These are phyloP conservation scores for Tachysurus vachellii DNA, from an alignment of 2,113 vertebrate genomes.

Conservation along the genomic window DNA sequence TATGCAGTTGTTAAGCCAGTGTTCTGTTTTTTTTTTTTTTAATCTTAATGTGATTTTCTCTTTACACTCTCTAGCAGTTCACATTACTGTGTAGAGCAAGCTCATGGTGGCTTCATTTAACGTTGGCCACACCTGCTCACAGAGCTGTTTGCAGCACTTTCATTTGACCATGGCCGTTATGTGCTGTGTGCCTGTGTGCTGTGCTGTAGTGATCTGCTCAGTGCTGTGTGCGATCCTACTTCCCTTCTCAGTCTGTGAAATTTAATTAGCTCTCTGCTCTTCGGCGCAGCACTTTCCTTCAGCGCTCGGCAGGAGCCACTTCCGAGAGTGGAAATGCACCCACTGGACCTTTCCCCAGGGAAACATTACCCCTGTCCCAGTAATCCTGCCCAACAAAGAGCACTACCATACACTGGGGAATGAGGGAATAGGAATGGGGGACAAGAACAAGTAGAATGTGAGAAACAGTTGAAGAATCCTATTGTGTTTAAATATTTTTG, in stretches of 20 bases:
- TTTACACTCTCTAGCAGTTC: slow-evolving; percentile 15
- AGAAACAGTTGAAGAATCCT: slow-evolving; percentile 43
- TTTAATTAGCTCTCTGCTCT: slow-evolving; percentile 80
- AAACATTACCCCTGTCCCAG: slow-evolving; percentile 80
- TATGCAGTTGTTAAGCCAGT: not conserved
- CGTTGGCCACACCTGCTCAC: slow-evolving; percentile 2
- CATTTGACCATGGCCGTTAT: slow-evolving; percentile 17
- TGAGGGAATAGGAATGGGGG: slow-evolving; percentile 43
- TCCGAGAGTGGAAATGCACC: slow-evolving; percentile 78
- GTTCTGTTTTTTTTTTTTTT: slow-evolving; percentile 10
- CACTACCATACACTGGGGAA: slow-evolving; percentile 70
- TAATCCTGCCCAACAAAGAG: slow-evolving; percentile 79
- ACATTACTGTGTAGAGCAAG: slow-evolving; percentile 9
- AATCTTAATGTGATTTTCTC: not conserved
- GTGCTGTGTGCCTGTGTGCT: slow-evolving; percentile 37
- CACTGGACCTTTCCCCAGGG: slow-evolving; percentile 78
- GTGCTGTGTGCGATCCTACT: slow-evolving; percentile 55
- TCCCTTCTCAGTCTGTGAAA: slow-evolving; percentile 80
- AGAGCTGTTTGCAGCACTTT: slow-evolving; percentile 16
- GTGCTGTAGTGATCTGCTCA: slow-evolving; percentile 44
- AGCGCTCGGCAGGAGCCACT: slow-evolving; percentile 72
- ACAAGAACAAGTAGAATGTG: slow-evolving; percentile 35
- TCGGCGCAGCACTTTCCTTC: slow-evolving; percentile 60
- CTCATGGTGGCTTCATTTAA: slow-evolving; percentile 6
- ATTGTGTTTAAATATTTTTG: slow-evolving; percentile 54